These are phyloP conservation scores for Gallirallus australis DNA, from an alignment of 2,797 vertebrate species.

Conservation along the genomic window DNA sequence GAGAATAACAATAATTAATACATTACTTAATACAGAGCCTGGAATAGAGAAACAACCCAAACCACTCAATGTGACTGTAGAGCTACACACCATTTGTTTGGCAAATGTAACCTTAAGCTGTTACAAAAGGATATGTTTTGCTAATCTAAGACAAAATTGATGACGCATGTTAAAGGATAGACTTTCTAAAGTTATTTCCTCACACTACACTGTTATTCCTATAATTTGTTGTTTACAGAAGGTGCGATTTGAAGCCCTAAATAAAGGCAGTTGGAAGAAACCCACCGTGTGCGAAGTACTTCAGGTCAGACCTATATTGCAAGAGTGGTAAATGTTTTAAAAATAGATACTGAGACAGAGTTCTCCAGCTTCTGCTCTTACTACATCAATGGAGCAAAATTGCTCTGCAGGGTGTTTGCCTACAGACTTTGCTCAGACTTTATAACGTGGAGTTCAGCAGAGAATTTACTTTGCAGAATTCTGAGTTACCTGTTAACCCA, in stretches of 20 bases:
- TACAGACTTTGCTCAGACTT: background rate
- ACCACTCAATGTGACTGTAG: fast-evolving
- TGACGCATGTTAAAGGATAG: background rate
- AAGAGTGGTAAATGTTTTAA: background rate
- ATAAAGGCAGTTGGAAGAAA: background rate
- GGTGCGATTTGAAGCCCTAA: background rate
- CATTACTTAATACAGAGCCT: background rate
- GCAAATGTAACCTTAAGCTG: background rate
- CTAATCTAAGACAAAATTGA: background rate
- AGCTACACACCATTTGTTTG: background rate
- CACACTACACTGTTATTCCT: background rate
- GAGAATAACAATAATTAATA: background rate
- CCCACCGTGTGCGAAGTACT: background rate
- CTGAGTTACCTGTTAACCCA: background rate
- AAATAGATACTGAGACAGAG: background rate
- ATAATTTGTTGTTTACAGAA: background rate
- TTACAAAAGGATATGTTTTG: background rate
- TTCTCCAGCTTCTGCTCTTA: background rate
- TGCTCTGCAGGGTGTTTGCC: background rate
- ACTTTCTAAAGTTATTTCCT: background rate
- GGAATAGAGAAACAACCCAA: background rate
- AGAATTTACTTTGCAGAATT: background rate
- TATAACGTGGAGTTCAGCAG: background rate
- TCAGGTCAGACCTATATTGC: background rate
- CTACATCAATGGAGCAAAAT: background rate